These are phyloP conservation scores for Oncorhynchus keta DNA, from an alignment of 2,113 vertebrate species.

Conservation along the genomic window DNA sequence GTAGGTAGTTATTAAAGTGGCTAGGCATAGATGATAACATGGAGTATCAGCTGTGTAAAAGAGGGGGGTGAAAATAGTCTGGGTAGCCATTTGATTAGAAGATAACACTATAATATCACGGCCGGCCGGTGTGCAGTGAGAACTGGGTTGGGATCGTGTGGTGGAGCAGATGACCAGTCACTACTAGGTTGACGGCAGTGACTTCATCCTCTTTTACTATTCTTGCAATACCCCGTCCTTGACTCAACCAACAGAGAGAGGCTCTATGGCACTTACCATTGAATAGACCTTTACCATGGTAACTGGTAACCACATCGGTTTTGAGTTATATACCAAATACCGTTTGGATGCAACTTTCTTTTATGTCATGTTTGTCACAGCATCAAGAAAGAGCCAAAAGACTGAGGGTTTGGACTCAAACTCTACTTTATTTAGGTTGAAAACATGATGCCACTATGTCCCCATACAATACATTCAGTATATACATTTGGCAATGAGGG, in stretches of 20 bases:
- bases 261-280: conserved; percentile 28
- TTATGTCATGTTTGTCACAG: background rate
- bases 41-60: too few relatives aligned
- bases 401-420: conserved; percentile 54
- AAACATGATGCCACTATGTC: conserved; percentile 68
- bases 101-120: background rate
- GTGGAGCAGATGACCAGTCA: background rate
- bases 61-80: too few relatives aligned
- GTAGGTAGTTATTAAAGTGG: too few relatives aligned
- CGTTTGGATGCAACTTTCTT: background rate
- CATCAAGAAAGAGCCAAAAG: conserved; percentile 3
- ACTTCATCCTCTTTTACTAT: conserved; percentile 22
- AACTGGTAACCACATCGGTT: conserved; percentile 25
- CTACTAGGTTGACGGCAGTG: background rate
- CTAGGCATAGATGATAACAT: too few relatives aligned
- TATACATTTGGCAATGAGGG: conserved; percentile 78
- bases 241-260: conserved; percentile 44
- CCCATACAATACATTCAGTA: conserved; percentile 80
- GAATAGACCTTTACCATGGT: conserved; percentile 61
- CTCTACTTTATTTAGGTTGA: conserved; percentile 73
- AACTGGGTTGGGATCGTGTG: background rate
- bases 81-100: too few relatives aligned
- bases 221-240: conserved; percentile 47
- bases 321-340: background rate
- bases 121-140: background rate